Evolutionary conservation across 2,888 invertebrate genomes (phyloP), one percentile per base, ranked within the genome.

Genomic region (Rhamnusium bicolor): DNA sequence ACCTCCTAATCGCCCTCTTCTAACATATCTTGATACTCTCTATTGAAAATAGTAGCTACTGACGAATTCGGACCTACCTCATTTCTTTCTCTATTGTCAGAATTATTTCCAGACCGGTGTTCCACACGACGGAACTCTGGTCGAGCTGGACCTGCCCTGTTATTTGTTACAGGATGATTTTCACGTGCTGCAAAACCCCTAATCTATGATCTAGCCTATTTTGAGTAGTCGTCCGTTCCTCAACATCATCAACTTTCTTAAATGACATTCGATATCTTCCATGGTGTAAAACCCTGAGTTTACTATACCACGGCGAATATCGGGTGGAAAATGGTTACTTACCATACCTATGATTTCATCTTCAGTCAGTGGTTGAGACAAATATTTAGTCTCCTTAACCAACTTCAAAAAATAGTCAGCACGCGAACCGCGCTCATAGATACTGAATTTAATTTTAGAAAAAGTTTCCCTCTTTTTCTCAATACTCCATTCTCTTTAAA

Each of bases 361-460:
- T 8, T 65, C 70, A n/a, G 46, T 16, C 7, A 69, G 27, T 2
- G 19, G 60, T 8, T 71, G 65, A 3, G 71, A 7, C 2, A 68
- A 12, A 68, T 68, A 72, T 16, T 61, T 46, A 4, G 71, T 21
- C 12, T 67, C 66, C 2, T 27, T 12, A 24, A 47, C 60, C 14
- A 71, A n/a, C 29, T 68, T 67, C 24, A 68, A 27, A 66, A 72
- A 72, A 72, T 72, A 72, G 27, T 68, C 72, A 10, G 72, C 72
- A 1, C 54, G 24, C 12, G 47, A 61, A 3, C 72, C 68, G n/a
- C 24, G 19, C 12, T 72, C 60, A 6, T 65, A 58, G 3, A 12
- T 10, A 18, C 68, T 68, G n/a, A 53, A 75, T 69, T 72, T 72
- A 1, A 75, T 18, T 27, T 53, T 65, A 24, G 16, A 47, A 56